A percentile compares a stretch with the other conserved stretches of the same genome.
Conservation (phyloP, 2,113 vertebrate genomes). For the Okapia johnstoni region DNA sequence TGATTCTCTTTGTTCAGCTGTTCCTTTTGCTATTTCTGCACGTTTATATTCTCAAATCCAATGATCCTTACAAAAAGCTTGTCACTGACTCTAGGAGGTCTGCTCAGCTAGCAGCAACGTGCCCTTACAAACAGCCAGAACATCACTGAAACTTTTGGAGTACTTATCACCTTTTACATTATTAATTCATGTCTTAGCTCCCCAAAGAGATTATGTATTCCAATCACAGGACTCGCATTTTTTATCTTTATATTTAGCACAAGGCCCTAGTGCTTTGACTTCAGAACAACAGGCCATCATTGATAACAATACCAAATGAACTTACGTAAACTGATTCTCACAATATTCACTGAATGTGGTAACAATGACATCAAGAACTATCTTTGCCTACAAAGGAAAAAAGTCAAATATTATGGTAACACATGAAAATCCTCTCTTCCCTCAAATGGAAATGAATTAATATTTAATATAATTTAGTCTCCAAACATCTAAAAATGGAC, state of each 20-base stretch:
- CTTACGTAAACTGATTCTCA: conserved; percentile 94
- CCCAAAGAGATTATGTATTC: neutral
- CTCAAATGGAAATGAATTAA: conserved; percentile 7
- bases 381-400: conserved; percentile 89
- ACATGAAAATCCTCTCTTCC: conserved; percentile 3
- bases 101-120: neutral
- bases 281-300: neutral
- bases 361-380: conserved; percentile 94
- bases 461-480: neutral
- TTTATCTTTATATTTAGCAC: neutral
- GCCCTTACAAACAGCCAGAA: neutral
- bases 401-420: conserved; percentile 32
- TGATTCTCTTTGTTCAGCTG: neutral
- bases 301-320: neutral
- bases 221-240: neutral
- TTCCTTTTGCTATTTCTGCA: neutral
- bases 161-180: neutral
- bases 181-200: neutral
- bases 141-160: neutral
- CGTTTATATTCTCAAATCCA: neutral
- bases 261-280: neutral
- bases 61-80: neutral
- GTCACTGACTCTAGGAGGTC: neutral
- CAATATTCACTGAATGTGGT: conserved; percentile 98
- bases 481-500: conserved; percentile 6